Evolutionary conservation across 2,113 vertebrate genomes (phyloP).

Genomic region (Colistium nudipinnis): DNA sequence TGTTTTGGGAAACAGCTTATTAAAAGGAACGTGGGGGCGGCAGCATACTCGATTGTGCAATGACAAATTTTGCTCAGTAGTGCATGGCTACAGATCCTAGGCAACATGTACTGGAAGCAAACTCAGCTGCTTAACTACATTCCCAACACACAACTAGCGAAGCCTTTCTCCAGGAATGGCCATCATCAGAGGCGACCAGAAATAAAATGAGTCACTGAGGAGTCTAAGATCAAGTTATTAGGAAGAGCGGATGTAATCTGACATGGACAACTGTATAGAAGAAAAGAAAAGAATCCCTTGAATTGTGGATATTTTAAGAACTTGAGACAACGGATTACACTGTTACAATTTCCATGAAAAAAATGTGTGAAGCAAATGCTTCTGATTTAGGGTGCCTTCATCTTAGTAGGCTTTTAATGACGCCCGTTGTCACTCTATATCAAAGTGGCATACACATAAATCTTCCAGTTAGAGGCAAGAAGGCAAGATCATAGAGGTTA

Average conservation of each 20-base stretch:
- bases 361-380: too few relatives aligned
- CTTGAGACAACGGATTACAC: neutral
- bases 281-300: neutral
- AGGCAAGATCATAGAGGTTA: conserved; percentile 24
- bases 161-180: conserved; percentile 29
- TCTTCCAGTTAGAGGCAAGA: neutral
- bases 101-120: conserved; percentile 63
- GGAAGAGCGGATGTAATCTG: conserved; percentile 7
- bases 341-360: too few relatives aligned
- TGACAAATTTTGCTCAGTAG: conserved; percentile 59
- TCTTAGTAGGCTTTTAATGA: conserved; percentile 7
- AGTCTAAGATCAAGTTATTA: conserved; percentile 7
- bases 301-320: neutral
- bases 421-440: conserved; percentile 18
- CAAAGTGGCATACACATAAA: too few relatives aligned
- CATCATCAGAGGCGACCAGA: conserved; percentile 37
- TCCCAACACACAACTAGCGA: conserved; percentile 56
- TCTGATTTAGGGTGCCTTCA: conserved; percentile 22
- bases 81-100: conserved; percentile 61
- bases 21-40: conserved; percentile 67
- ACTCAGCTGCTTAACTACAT: conserved; percentile 62
- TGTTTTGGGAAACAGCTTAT: conserved; percentile 70
- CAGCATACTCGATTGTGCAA: conserved; percentile 72
- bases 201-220: conserved; percentile 5
- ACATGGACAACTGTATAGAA: neutral